A percentile compares a stretch with the other conserved stretches of the same genome.
Conservation (phyloP, 2,797 vertebrate species). For the Sarcophilus harrisii region DNA sequence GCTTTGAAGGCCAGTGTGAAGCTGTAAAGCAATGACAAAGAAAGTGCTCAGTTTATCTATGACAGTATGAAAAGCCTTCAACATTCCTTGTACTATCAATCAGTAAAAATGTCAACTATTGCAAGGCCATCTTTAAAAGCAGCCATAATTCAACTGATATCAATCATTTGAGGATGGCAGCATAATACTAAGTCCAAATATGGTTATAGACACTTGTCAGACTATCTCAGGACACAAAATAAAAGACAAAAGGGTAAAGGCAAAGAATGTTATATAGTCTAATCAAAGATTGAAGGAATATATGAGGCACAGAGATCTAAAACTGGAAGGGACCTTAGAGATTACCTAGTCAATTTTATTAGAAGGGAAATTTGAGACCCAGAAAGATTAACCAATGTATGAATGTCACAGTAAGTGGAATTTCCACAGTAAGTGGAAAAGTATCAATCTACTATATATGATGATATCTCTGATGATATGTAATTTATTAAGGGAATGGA, state of each 20-base stretch:
- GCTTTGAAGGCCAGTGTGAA: conserved; percentile 49
- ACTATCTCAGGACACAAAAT: conserved; percentile 47
- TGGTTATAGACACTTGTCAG: background rate
- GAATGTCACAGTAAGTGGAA: background rate
- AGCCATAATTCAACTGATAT: conserved; percentile 56
- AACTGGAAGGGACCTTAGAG: background rate
- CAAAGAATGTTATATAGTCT: conserved; percentile 1
- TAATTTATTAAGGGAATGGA: background rate
- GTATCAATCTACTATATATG: background rate
- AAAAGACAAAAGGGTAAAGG: conserved; percentile 17
- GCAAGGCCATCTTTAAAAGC: conserved; percentile 42
- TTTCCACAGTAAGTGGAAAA: background rate
- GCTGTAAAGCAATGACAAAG: background rate
- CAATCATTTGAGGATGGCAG: conserved; percentile 57
- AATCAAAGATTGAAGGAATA: conserved; percentile 27
- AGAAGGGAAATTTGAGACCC: background rate
- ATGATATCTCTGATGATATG: background rate
- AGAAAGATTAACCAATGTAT: background rate
- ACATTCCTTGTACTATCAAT: conserved; percentile 43
- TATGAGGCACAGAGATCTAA: background rate
- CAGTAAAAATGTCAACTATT: conserved; percentile 30
- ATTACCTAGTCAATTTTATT: background rate
- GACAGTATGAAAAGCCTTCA: conserved; percentile 46
- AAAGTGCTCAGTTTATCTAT: conserved; percentile 30
- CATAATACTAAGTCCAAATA: conserved; percentile 16